Evolutionary conservation across 2,888 invertebrate genomes (phyloP), one percentile per base, ranked within the genome.

Genomic region (Sicus ferrugineus): DNA sequence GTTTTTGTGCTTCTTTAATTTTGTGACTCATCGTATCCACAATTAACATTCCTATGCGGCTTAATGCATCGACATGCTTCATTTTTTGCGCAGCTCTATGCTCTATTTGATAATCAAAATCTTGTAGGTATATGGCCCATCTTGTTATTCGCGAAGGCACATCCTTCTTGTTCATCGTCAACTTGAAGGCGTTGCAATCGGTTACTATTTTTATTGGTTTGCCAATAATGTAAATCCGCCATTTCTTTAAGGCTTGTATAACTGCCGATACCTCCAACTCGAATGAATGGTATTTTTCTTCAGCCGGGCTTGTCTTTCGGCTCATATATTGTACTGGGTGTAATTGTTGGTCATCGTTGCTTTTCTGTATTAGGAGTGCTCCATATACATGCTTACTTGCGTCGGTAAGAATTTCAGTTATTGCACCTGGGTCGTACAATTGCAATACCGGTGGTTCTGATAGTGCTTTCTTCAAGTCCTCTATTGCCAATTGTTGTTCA

Each of bases 351-450:
- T 72, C 69, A 6, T 75, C 71, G 6, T 30, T 48, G 19, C 72
- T 67, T 56, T 63, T 73, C 42, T 76, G 74, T 2, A 77, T 6
- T 26, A 75, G 26, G 6, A 75, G 66, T 23, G 73, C 75, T 5
- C 75, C 77, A 21, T 72, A 74, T 6, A 75, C 75, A 30, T 68
- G 31, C 46, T 65, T 74, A 34, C 72, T 70, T 19, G 74, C 75
- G 34, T 77, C 76, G 2, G 75, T 70, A 54, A 75, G 74, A 11
- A 76, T 31, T 59, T 76, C 76, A 7, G 75, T 75, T 56, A n/a
- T 19, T 1, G 74, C 73, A 31, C 26, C 50, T 9, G 68, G 71
- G 2, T 71, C 58, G 69, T 66, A 77, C 28, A 76, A 52, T 28
- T 62, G 72, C 19, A 75, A 34, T 16, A 73, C 73, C 16, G 74